A percentile compares a stretch with the other conserved stretches of the same genome.
Conservation (phyloP, 2,113 vertebrate species). For the Pseudorhombus dupliciocellatus region DNA sequence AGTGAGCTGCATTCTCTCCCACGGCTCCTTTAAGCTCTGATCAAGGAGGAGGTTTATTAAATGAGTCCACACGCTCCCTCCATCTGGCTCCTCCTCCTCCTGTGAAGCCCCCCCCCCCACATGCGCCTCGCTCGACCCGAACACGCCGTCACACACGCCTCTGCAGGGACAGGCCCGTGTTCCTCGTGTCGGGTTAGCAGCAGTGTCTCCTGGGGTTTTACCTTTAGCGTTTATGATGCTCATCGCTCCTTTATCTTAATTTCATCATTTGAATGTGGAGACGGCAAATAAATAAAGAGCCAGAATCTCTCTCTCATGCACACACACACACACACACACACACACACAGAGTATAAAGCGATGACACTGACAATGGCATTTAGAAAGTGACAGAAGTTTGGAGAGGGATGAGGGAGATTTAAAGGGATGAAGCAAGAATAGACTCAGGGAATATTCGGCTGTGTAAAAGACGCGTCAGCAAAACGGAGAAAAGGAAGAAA, state of each 20-base stretch:
- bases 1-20: no score
- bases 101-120: no score
- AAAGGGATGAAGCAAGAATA: background rate
- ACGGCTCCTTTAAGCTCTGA: no score
- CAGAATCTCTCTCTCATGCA: background rate
- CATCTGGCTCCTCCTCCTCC: background rate
- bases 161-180: no score
- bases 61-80: background rate
- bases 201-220: no score
- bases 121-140: no score
- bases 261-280: background rate
- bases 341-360: background rate
- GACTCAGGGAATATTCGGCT: conserved; percentile 20
- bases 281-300: background rate
- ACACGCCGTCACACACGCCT: no score
- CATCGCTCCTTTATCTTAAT: no score
- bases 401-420: background rate
- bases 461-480: conserved; percentile 30
- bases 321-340: background rate
- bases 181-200: no score
- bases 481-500: conserved; percentile 13
- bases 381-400: conserved; percentile 22
- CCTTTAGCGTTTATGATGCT: no score
- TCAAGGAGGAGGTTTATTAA: no score
- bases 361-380: background rate